Evolutionary conservation across 2,797 vertebrate genomes (phyloP), one percentile per base, ranked within the genome.

Genomic region (Macroramphosus scolopax): DNA sequence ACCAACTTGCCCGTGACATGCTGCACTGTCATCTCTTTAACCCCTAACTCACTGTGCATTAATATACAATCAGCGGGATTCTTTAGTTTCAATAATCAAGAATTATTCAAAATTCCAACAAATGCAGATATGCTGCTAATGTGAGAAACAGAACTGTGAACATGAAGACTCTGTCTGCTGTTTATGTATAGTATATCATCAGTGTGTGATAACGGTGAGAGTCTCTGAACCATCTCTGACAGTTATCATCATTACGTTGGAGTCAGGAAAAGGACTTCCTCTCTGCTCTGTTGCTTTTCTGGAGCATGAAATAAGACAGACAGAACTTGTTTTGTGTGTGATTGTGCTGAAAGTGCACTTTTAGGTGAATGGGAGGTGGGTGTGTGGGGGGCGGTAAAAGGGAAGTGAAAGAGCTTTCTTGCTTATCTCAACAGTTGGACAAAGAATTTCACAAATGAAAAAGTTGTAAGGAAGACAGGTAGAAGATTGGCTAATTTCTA

Each of bases 261-360:
- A 50, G 46, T 63, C 8, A 17, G 43, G 37, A 51, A 54, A 53
- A 10, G 12, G 11, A 9, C 13, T 13, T 10, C 25, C 1, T 32
- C 13, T 34, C 1, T 34, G 31, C 10, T 17, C 10, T 12, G 31
- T 36, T 38, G 13, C 28, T 53, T 55, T 58, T 60, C 33, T 53
- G 34, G 35, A 43, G 34, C 58, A 37, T 68, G 28, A 68, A 32
- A 76, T 60, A 41, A 52, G 30, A 55, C 33, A 14, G 25, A 28
- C 33, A 7, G 42, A 64, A 17, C 15, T 24, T 47, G 17, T 48
- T 39, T 46, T 20, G 50, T 38, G 50, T 24, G 29, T 44, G 44
- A 35, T 51, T 47, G 34, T 47, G 50, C 63, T 53, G 54, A 68
- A 42, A 10, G 11, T 47, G 38, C 43, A 41, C 52, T 72, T 62